These are phyloP conservation scores for Peromyscus nudipes DNA, from an alignment of 2,797 vertebrate genomes.

Conservation along the genomic window DNA sequence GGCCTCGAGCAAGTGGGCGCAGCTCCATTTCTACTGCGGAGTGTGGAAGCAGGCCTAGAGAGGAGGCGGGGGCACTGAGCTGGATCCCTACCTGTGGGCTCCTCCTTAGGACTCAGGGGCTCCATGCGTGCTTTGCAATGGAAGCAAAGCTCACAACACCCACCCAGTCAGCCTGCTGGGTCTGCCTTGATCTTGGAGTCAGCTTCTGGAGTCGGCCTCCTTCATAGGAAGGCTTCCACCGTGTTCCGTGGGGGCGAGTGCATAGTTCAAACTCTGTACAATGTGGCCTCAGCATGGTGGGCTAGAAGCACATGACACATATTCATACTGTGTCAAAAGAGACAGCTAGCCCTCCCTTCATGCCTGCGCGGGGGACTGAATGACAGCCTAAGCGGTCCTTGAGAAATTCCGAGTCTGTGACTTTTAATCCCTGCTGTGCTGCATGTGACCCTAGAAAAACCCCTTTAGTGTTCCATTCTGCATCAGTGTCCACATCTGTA, in stretches of 20 bases:
- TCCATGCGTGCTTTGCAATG: background rate
- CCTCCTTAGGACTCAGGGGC: background rate
- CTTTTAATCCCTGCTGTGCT: conserved; percentile 51
- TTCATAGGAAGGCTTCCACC: background rate
- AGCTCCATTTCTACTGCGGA: background rate
- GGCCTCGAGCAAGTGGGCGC: conserved; percentile 58
- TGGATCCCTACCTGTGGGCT: background rate
- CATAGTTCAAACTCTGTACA: background rate
- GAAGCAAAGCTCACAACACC: background rate
- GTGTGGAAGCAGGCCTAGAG: background rate
- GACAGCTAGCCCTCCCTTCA: background rate
- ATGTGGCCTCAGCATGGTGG: background rate
- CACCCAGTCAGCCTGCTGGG: background rate
- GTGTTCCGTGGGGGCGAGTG: background rate
- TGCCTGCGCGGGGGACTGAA: rapidly evolving
- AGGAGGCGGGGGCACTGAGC: background rate
- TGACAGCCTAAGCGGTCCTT: background rate
- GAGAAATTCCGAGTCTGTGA: conserved; percentile 43
- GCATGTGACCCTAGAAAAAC: conserved; percentile 12
- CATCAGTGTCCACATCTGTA: conserved; percentile 12
- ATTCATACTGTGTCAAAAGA: background rate
- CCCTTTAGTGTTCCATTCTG: background rate
- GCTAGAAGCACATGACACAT: background rate
- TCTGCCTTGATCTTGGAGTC: background rate
- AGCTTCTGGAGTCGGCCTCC: background rate